These are phyloP conservation scores for Phrynosoma blainvillii DNA, from an alignment of 2,113 vertebrate genomes.

Conservation along the genomic window DNA sequence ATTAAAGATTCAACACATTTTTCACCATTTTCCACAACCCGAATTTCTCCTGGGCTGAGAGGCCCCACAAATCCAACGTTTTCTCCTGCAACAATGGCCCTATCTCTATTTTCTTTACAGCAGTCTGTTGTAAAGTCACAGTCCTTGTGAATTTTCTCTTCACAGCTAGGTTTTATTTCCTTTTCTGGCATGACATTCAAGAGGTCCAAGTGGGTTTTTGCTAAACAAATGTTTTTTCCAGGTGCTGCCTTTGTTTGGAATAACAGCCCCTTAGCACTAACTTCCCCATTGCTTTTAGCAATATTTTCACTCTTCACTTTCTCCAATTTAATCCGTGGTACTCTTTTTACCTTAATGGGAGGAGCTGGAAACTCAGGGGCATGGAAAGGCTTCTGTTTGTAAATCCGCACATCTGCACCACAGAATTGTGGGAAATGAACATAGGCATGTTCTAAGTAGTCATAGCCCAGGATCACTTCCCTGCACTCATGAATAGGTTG, in stretches of 20 bases:
- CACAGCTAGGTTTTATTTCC: conserved; percentile 67
- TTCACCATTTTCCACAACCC: conserved; percentile 74
- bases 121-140: conserved; percentile 69
- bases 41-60: conserved; percentile 70
- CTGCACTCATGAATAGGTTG: conserved; percentile 98
- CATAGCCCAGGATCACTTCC: conserved; percentile 97
- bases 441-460: conserved; percentile 91
- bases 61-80: conserved; percentile 64
- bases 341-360: conserved; percentile 79
- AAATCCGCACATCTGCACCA: conserved; percentile 95
- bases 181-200: conserved; percentile 61
- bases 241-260: conserved; percentile 56
- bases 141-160: conserved; percentile 69
- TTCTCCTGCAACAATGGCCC: conserved; percentile 73
- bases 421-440: conserved; percentile 99
- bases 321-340: conserved; percentile 72
- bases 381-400: conserved; percentile 90
- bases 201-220: conserved; percentile 41
- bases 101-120: conserved; percentile 76
- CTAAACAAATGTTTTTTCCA: conserved; percentile 53
- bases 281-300: conserved; percentile 71
- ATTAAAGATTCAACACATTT: conserved; percentile 63
- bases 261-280: conserved; percentile 43
- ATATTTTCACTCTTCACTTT: conserved; percentile 72
- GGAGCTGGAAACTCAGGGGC: conserved; percentile 86